Evolutionary conservation across 2,888 invertebrate genomes (phyloP), one percentile per base, ranked within the genome.

Genomic region (Hypselothyrea guttata): DNA sequence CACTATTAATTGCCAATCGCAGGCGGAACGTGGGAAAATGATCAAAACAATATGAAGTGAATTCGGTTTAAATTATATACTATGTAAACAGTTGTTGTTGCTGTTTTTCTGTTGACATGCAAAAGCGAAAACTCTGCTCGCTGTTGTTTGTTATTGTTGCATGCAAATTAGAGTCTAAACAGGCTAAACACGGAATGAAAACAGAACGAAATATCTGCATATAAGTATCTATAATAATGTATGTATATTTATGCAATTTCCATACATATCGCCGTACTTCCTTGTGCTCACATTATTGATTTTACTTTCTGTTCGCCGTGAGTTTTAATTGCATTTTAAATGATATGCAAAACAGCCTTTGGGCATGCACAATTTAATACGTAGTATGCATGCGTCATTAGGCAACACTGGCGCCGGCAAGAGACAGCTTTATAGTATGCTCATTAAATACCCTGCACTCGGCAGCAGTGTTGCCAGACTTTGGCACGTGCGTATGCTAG

Each of bases 161-260:
- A 72, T 72, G 71, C 71, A 72, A 72, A 72, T 68, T 41, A 31
- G 41, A 60, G 55, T 49, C n/a, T 16, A 16, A 33, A 40, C 47
- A 27, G 15, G 15, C 31, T 41, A 37, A 56, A 49, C 52, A 52
- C 58, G 58, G 59, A 52, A 44, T 18, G 12, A 9, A 38, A 53
- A 55, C 8, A 7, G 16, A 42, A 55, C 5, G 42, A 30, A 40
- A 37, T 4, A 37, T 4, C 5, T 4, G 16, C 7, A n/a, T 9
- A n/a, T 4, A 37, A 5, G 1, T 5, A 9, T n/a, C 2, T n/a
- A n/a, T 22, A 22, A 5, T 22, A 22, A 22, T 22, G 7, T 18
- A 38, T 38, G 18, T 38, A n/a, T 22, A 16, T 16, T 9, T 15
- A 54, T n/a, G n/a, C n/a, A n/a, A n/a, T n/a, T n/a, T n/a, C n/a